Evolutionary conservation across 2,113 vertebrate species (phyloP).

Genomic region (Dasypus novemcinctus): DNA sequence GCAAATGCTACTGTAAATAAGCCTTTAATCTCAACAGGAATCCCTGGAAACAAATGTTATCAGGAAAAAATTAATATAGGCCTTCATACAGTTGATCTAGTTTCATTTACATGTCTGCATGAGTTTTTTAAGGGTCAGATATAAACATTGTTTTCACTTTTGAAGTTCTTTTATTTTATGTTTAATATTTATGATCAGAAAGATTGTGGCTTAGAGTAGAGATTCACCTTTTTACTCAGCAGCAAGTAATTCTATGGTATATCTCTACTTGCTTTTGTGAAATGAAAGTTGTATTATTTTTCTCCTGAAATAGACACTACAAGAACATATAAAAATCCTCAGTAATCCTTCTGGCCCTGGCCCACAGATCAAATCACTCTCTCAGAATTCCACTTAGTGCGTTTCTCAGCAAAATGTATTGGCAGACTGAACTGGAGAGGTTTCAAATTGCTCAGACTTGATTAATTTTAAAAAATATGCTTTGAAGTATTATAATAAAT

Average conservation of each 20-base stretch:
- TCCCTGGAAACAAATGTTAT: background rate
- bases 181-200: background rate
- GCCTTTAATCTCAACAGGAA: constrained; percentile 20
- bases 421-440: background rate
- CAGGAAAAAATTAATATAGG: constrained; percentile 6
- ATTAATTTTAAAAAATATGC: constrained; percentile 61
- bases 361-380: constrained; percentile 43
- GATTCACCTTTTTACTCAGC: background rate
- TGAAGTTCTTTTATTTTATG: constrained; percentile 24
- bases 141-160: background rate
- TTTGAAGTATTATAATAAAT: constrained; percentile 52
- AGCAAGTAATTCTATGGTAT: background rate
- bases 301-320: constrained; percentile 62
- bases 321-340: constrained; percentile 59
- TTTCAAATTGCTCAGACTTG: constrained; percentile 57
- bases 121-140: background rate
- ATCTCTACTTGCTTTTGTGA: background rate
- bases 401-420: constrained; percentile 47
- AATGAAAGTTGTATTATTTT: constrained; percentile 20
- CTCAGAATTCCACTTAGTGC: constrained; percentile 24
- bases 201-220: background rate
- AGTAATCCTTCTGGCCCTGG: constrained; percentile 31
- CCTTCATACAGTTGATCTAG: background rate
- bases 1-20: background rate
- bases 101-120: constrained; percentile 13